Conservation (phyloP, 2,888 invertebrate genomes). For the Sinelater perroti region DNA sequence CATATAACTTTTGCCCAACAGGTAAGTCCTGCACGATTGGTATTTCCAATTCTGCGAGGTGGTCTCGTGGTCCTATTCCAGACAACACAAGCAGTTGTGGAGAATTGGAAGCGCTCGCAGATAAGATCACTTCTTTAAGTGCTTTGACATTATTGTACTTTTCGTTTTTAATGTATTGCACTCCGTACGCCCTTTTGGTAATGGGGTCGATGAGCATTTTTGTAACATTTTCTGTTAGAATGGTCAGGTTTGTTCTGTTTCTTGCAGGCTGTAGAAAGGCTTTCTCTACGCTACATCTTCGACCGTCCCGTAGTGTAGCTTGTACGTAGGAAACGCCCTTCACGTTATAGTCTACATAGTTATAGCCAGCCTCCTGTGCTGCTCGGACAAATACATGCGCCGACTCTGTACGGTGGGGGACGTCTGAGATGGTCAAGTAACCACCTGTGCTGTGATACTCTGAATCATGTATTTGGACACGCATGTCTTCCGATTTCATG, state of each 20-base stretch:
- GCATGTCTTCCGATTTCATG: conserved; percentile 56
- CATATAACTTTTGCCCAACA: conserved; percentile 73
- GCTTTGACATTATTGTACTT: conserved; percentile 62
- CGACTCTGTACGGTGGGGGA: conserved; percentile 59
- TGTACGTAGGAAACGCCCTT: conserved; percentile 72
- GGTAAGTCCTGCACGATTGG: conserved; percentile 71
- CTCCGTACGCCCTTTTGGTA: conserved; percentile 73
- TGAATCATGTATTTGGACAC: conserved; percentile 52
- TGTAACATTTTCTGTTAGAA: conserved; percentile 70
- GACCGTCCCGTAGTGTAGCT: conserved; percentile 67
- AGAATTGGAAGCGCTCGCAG: conserved; percentile 87
- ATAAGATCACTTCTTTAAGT: conserved; percentile 82
- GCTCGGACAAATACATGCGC: conserved; percentile 68
- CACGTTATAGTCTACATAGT: conserved; percentile 75
- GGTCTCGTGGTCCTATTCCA: conserved; percentile 73
- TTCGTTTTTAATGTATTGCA: conserved; percentile 69
- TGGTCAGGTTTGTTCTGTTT: conserved; percentile 71
- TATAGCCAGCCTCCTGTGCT: conserved; percentile 71
- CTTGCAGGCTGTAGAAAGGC: conserved; percentile 70
- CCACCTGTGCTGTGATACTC: conserved; percentile 58
- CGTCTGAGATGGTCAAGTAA: conserved; percentile 59
- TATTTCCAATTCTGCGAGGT: conserved; percentile 66
- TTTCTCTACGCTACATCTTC: conserved; percentile 72
- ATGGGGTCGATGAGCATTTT: conserved; percentile 72
- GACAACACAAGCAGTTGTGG: conserved; percentile 92